Conservation (phyloP, 2,113 vertebrate species). For the Tiliqua scincoides region DNA sequence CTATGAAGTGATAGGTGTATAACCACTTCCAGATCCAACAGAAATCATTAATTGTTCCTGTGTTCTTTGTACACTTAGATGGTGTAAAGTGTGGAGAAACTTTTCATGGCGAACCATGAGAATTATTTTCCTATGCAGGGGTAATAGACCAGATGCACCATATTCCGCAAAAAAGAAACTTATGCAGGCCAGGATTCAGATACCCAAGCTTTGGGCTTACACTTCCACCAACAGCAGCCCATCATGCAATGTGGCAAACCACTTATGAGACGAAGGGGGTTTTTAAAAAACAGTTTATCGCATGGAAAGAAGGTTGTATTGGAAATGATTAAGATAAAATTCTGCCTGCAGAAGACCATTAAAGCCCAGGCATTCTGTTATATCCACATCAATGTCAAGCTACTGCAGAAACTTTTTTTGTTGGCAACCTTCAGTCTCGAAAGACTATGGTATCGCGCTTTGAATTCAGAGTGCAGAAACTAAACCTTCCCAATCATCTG, state of each 20-base stretch:
- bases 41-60: not conserved
- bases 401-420: not conserved
- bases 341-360: not conserved
- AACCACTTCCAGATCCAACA: not conserved
- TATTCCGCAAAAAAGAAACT: not conserved
- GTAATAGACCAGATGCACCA: not conserved
- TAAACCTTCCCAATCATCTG: not conserved
- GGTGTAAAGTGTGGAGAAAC: not conserved
- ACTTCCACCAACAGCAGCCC: not conserved
- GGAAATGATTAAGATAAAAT: not conserved
- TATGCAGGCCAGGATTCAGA: not conserved
- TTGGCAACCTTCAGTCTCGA: no score
- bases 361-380: not conserved
- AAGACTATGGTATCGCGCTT: no score
- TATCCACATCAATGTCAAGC: not conserved
- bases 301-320: not conserved
- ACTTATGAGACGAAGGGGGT: not conserved
- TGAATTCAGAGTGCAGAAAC: no score
- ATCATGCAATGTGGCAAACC: not conserved
- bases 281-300: not conserved
- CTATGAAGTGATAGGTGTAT: not conserved
- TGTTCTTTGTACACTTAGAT: not conserved
- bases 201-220: not conserved
- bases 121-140: not conserved
- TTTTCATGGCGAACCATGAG: not conserved